Evolutionary conservation across 2,113 vertebrate species (phyloP).

Genomic region (Dasyprocta punctata): DNA sequence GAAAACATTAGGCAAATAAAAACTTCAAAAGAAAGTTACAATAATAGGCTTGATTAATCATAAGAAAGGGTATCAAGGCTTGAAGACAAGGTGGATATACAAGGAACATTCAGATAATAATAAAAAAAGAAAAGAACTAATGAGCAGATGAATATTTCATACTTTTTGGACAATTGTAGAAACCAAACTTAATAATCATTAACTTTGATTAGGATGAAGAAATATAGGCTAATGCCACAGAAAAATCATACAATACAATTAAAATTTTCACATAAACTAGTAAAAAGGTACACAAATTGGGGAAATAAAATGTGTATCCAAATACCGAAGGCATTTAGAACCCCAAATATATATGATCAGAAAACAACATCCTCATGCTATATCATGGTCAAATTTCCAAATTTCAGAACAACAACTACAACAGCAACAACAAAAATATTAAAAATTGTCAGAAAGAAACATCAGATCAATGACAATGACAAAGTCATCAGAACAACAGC

Average conservation of each 20-base stretch:
- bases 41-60: not conserved
- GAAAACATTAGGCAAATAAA: not conserved
- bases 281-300: not conserved
- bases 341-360: not conserved
- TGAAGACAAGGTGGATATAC: too few species aligned
- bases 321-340: not conserved
- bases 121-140: not conserved
- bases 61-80: not conserved
- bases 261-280: not conserved
- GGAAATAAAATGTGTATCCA: not conserved
- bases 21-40: not conserved
- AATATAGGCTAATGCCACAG: not conserved
- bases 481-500: not conserved
- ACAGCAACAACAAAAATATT: not conserved
- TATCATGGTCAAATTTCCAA: not conserved
- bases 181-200: not conserved
- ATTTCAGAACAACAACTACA: not conserved
- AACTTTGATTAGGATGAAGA: not conserved
- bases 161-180: not conserved
- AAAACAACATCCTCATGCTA: not conserved
- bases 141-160: not conserved
- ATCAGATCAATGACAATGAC: not conserved
- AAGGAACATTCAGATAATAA: not conserved
- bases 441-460: not conserved
- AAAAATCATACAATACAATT: not conserved